Evolutionary conservation across 2,888 invertebrate species (phyloP), one percentile per base, ranked within the genome.

Genomic region (Herminia tarsipennalis): DNA sequence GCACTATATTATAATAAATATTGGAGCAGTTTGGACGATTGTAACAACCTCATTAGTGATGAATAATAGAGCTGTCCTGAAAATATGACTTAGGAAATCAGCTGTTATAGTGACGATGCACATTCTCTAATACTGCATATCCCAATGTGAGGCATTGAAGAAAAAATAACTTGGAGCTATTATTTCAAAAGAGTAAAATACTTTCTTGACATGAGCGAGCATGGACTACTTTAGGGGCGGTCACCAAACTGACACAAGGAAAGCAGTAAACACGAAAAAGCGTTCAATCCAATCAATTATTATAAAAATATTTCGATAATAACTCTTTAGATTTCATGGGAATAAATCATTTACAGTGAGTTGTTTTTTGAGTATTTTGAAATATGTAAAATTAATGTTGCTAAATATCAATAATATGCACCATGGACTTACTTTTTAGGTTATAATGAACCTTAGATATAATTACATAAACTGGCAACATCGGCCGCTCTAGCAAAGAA

Each of bases 251-350:
- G 91, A 92, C 92, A 92, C 92, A 92, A 92, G 92, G 88, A 92
- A 92, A 92, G 92, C 92, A 86, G 87, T 92, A 92, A 88, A 92
- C 92, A 92, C 91, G 92, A 92, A 88, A 88, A 90, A 92, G 92
- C 92, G 92, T 84, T 92, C 92, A 92, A 92, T 92, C 92, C 91
- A 91, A 91, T 92, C 91, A 90, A 88, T 88, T 86, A 83, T 84
- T 83, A 76, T 81, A 77, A 77, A 79, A 86, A 84, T 79, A 81
- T 78, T 85, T 84, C 78, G 80, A 85, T 82, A 81, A 81, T 83
- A 83, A 81, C 79, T 84, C 79, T 77, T 79, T 76, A 66, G 76
- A 71, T 76, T 76, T 78, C 76, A 73, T 70, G 73, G 73, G 74
- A 70, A 66, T 70, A 72, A 47, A 72, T 78, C 69, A 81, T 82